A percentile compares a stretch with the other conserved stretches of the same genome.
Evolutionary conservation across 2,888 invertebrate species (phyloP).

Genomic region (Limnephilus lunatus): DNA sequence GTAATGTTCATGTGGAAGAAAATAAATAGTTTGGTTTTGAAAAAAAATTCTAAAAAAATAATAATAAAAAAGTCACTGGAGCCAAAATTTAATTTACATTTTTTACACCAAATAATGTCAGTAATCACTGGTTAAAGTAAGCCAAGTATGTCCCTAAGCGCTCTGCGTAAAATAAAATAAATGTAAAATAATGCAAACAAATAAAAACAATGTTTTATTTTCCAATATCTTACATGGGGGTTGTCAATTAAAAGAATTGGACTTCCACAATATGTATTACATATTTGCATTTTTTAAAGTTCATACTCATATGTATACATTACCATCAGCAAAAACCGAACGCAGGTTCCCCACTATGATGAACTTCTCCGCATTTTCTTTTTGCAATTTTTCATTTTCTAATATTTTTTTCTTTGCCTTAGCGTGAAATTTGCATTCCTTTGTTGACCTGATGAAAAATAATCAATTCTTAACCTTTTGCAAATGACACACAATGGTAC

Average conservation of each 20-base stretch:
- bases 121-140: too few relatives aligned
- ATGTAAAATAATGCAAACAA: too few relatives aligned
- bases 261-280: not conserved
- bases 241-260: not conserved
- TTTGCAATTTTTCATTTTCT: conserved; percentile 4
- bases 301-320: not conserved
- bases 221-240: too few relatives aligned
- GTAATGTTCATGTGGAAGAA: too few relatives aligned
- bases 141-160: too few relatives aligned
- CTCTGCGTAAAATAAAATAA: too few relatives aligned
- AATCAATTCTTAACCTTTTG: not conserved
- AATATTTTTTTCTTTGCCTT: not conserved
- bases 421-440: conserved; percentile 49
- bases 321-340: not conserved
- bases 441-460: conserved; percentile 28
- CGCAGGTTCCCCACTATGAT: conserved; percentile 25
- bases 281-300: not conserved
- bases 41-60: too few relatives aligned
- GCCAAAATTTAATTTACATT: too few relatives aligned
- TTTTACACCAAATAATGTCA: too few relatives aligned
- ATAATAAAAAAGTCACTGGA: too few relatives aligned
- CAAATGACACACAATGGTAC: not conserved
- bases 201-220: too few relatives aligned
- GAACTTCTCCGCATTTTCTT: not conserved
- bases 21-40: too few relatives aligned